A percentile compares a stretch with the other conserved stretches of the same genome.
phyloP scores from a whole-genome alignment of 2,888 invertebrate species.

The Copidosoma aretas region DNA sequence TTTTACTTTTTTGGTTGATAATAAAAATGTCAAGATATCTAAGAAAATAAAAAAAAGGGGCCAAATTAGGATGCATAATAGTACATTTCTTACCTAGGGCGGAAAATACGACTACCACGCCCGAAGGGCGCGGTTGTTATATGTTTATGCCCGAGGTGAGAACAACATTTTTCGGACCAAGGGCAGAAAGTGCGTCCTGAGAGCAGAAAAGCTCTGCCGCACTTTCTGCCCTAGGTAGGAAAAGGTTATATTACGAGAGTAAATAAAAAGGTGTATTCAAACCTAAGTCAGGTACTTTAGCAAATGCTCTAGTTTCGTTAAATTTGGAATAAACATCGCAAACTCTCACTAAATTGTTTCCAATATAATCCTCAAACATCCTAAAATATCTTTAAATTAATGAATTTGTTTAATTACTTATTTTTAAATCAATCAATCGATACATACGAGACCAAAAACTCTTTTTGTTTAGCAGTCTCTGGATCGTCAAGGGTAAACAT shows the following conservation, averaged over 20 bases:
- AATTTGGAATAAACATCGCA: constrained; percentile 26
- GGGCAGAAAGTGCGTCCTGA: too few relatives aligned
- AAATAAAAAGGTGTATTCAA: background rate
- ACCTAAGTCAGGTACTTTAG: constrained; percentile 23
- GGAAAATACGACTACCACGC: too few relatives aligned
- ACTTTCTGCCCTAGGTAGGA: too few relatives aligned
- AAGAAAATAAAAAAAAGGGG: constrained; percentile 3
- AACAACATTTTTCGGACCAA: too few relatives aligned
- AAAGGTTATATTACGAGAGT: background rate
- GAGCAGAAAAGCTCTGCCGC: too few relatives aligned
- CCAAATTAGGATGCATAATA: background rate
- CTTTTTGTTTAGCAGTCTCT: constrained; percentile 32
- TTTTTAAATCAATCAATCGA: background rate
- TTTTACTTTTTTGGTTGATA: constrained; percentile 45
- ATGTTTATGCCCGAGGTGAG: too few relatives aligned
- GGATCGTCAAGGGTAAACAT: constrained; percentile 22
- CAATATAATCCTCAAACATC: constrained; percentile 44
- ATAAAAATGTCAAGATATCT: constrained; percentile 47
- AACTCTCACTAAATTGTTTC: constrained; percentile 41
- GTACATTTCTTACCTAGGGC: too few relatives aligned
- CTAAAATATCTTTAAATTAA: constrained; percentile 29
- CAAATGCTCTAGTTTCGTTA: constrained; percentile 12
- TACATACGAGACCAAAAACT: constrained; percentile 45
- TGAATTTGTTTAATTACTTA: background rate
- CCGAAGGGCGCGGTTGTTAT: too few relatives aligned